Percentiles rank a stretch among this genome's conserved stretches.
Evolutionary conservation across 2,113 vertebrate species (phyloP).

Genomic region (Cyprinus carpio): DNA sequence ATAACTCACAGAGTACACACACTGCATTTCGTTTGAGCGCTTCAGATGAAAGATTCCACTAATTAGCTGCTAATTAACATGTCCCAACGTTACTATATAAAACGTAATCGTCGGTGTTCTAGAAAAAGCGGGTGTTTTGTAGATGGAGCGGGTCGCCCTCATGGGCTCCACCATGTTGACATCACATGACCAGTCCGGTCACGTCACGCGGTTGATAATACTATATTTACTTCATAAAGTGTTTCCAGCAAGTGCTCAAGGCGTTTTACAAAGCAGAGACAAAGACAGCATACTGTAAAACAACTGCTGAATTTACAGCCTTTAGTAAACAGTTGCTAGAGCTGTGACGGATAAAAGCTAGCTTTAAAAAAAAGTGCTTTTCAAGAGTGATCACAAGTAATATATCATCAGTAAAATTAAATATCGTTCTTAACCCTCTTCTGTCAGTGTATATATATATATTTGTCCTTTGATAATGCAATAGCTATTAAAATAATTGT

Average conservation of each 20-base stretch:
- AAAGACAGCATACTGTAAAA: background rate
- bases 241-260: background rate
- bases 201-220: background rate
- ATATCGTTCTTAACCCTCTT: too few species aligned
- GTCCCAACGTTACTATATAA: background rate
- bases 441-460: background rate
- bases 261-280: background rate
- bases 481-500: background rate
- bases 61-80: background rate
- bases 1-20: too few species aligned
- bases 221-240: background rate
- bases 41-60: background rate
- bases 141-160: conserved; percentile 7
- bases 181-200: background rate
- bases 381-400: background rate
- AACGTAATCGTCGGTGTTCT: background rate
- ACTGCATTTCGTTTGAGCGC: background rate
- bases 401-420: background rate
- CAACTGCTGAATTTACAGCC: background rate
- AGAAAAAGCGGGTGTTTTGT: background rate
- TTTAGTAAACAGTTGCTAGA: background rate
- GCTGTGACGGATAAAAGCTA: background rate
- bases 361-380: background rate
- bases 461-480: background rate
- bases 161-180: background rate